phyloP scores from a whole-genome alignment of 2,888 invertebrate species.

The Folsomia manolachei region DNA sequence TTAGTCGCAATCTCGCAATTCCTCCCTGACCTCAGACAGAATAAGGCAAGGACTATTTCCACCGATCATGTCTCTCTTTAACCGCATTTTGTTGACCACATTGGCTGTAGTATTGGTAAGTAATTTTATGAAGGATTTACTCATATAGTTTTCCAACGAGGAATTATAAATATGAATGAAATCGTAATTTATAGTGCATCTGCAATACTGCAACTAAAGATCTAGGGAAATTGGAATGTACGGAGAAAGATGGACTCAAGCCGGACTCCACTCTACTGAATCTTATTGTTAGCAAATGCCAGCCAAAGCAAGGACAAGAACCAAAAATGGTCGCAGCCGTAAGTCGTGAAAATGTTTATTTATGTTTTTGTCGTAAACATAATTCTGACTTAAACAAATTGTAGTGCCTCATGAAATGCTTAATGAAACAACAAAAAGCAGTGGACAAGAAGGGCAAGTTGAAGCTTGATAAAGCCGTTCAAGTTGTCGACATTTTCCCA shows the following conservation, averaged over 20 bases:
- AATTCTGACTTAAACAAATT: not conserved
- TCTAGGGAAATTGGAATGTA: slow-evolving; percentile 25
- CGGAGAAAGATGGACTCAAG: slow-evolving; percentile 25
- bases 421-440: slow-evolving; percentile 33
- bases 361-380: not conserved
- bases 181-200: too few relatives aligned
- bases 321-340: slow-evolving; percentile 3
- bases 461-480: slow-evolving; percentile 22
- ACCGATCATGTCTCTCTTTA: too few relatives aligned
- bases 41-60: too few relatives aligned
- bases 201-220: not conserved
- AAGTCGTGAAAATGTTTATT: not conserved
- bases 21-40: too few relatives aligned
- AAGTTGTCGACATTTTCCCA: slow-evolving; percentile 13
- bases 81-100: too few relatives aligned
- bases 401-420: slow-evolving; percentile 32
- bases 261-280: slow-evolving; percentile 23
- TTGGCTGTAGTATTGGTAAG: too few relatives aligned
- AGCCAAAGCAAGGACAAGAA: not conserved
- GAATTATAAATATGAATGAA: too few relatives aligned
- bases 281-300: slow-evolving; percentile 10
- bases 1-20: too few relatives aligned
- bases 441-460: slow-evolving; percentile 29
- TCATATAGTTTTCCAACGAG: too few relatives aligned
- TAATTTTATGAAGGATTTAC: too few relatives aligned